Percentiles rank a stretch among this genome's conserved stretches.
phyloP scores from a whole-genome alignment of 2,888 invertebrate species.

The Polyommatus iphigenia region DNA sequence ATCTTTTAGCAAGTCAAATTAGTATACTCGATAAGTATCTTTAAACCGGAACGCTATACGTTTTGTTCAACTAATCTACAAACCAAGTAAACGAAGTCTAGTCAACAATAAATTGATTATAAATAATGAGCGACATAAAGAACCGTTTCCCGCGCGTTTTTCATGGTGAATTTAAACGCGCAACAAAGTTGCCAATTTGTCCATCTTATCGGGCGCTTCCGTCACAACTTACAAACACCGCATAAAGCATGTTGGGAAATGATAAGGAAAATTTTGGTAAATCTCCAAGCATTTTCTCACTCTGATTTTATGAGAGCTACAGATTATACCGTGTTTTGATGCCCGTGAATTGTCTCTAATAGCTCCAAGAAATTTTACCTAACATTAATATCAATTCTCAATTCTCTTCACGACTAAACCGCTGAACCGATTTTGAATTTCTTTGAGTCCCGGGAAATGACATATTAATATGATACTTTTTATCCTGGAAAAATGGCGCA shows the following conservation, averaged over 20 bases:
- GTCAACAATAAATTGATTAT: background rate
- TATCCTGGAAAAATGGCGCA: too few relatives aligned
- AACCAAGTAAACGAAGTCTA: too few relatives aligned
- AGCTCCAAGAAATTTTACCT: background rate
- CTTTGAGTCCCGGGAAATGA: too few relatives aligned
- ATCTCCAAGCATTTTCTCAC: slow-evolving; percentile 20
- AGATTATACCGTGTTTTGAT: background rate
- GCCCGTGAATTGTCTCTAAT: background rate
- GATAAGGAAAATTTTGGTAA: slow-evolving; percentile 28
- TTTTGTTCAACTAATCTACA: too few relatives aligned
- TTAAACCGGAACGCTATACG: too few relatives aligned
- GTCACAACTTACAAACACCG: slow-evolving; percentile 27
- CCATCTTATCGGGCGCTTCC: slow-evolving; percentile 22
- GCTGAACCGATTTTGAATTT: too few relatives aligned
- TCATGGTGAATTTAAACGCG: slow-evolving; percentile 25
- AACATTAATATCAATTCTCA: background rate
- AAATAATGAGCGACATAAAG: slow-evolving; percentile 2
- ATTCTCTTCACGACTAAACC: too few relatives aligned
- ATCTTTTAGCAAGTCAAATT: too few relatives aligned
- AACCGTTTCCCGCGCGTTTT: slow-evolving; percentile 14
- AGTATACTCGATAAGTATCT: too few relatives aligned
- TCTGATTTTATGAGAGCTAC: slow-evolving; percentile 2
- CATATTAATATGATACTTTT: too few relatives aligned
- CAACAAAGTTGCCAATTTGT: slow-evolving; percentile 29
- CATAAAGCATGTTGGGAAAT: slow-evolving; percentile 22